A percentile compares a stretch with the other conserved stretches of the same genome.
These are phyloP conservation scores for Lepidonotus clava DNA, from an alignment of 2,888 invertebrate species.

Conservation along the genomic window DNA sequence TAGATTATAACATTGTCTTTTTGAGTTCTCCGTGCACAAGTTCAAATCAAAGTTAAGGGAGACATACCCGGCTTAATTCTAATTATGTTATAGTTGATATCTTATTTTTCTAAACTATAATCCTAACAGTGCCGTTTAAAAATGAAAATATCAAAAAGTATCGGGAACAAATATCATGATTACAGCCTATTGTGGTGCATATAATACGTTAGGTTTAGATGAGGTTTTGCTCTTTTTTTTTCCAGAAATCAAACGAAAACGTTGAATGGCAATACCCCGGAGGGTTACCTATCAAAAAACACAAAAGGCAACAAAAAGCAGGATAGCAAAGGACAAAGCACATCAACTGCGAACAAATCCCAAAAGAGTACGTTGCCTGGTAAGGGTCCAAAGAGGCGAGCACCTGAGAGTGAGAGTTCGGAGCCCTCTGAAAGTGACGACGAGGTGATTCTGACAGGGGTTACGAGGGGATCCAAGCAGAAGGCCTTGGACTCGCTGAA, in stretches of 20 bases:
- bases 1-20: too few relatives aligned
- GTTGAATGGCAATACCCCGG: too few relatives aligned
- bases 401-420: not conserved
- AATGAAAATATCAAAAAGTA: not conserved
- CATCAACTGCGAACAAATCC: not conserved
- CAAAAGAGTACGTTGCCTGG: not conserved
- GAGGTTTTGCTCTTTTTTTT: too few relatives aligned
- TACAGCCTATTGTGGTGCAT: too few relatives aligned
- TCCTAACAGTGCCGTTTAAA: not conserved
- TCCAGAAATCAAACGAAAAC: too few relatives aligned
- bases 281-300: too few relatives aligned
- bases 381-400: not conserved
- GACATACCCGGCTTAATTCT: not conserved
- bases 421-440: not conserved
- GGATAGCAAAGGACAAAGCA: not conserved
- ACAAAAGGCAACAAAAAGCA: too few relatives aligned
- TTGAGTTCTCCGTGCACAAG: not conserved
- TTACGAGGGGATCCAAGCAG: not conserved
- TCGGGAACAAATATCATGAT: not conserved
- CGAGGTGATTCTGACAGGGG: slow-evolving; percentile 18
- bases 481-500: not conserved
- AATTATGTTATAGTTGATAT: not conserved
- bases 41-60: not conserved
- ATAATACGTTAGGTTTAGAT: too few relatives aligned
- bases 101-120: not conserved